Conservation (phyloP, 2,888 invertebrate genomes). For the Phyto melanocephala region DNA sequence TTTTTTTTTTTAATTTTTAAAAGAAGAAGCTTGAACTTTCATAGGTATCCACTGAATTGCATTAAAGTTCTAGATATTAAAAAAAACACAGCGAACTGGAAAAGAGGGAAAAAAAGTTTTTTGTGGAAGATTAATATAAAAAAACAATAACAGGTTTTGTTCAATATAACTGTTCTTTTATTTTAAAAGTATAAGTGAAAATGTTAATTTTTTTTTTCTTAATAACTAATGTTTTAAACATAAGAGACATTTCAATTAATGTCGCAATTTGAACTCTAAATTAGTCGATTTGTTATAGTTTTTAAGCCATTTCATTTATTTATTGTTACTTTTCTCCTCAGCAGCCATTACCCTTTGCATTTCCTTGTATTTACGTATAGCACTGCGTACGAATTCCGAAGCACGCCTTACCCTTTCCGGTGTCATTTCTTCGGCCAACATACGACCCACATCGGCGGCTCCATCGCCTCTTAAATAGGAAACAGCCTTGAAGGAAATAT, state of each 20-base stretch:
- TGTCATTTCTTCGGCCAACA: conserved; percentile 79
- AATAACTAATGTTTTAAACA: neutral
- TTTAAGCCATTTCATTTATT: neutral
- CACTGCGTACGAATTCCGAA: conserved; percentile 80
- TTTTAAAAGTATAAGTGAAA: conserved; percentile 13
- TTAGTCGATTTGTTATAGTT: neutral
- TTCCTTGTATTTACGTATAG: conserved; percentile 80
- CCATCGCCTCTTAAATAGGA: conserved; percentile 71
- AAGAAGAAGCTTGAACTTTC: no score
- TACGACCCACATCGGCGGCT: conserved; percentile 73
- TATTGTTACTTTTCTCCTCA: neutral
- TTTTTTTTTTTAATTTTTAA: no score
- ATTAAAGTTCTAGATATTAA: no score
- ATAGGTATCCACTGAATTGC: no score
- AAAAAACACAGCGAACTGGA: no score
- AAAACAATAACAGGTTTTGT: no score
- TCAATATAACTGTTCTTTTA: neutral
- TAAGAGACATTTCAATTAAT: no score
- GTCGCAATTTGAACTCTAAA: conserved; percentile 39
- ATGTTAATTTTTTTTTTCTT: neutral
- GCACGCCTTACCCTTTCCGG: conserved; percentile 81
- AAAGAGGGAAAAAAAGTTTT: no score
- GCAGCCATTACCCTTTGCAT: conserved; percentile 71
- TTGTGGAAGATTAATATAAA: no score
- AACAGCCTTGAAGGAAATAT: conserved; percentile 78